A percentile compares a stretch with the other conserved stretches of the same genome.
Evolutionary conservation across 2,888 invertebrate genomes (phyloP).

Genomic region (Scaptomyza flava): DNA sequence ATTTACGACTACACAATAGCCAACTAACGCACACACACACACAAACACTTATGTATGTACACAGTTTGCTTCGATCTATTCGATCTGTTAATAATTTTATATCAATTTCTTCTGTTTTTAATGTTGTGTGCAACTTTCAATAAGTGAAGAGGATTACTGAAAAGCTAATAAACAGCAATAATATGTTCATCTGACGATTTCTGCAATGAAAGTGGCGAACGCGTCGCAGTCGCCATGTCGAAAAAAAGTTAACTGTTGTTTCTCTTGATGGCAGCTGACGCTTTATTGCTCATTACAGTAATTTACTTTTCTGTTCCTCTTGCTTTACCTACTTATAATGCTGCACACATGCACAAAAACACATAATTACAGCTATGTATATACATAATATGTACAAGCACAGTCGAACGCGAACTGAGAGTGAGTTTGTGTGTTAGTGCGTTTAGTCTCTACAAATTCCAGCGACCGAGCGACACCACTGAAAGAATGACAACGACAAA

Average conservation of each 20-base stretch:
- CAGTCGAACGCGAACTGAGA: slow-evolving; percentile 17
- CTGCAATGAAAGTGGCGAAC: slow-evolving; percentile 55
- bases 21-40: slow-evolving; percentile 22
- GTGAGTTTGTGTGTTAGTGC: slow-evolving; percentile 8
- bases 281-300: slow-evolving; percentile 67
- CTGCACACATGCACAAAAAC: slow-evolving; percentile 45
- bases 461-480: slow-evolving; percentile 52
- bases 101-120: slow-evolving; percentile 5
- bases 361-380: slow-evolving; percentile 17
- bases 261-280: slow-evolving; percentile 37
- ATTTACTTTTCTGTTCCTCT: slow-evolving; percentile 54
- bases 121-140: slow-evolving; percentile 39
- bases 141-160: slow-evolving; percentile 47
- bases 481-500: slow-evolving; percentile 50
- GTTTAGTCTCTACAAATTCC: slow-evolving; percentile 53
- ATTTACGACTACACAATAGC: slow-evolving; percentile 43
- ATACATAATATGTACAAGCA: slow-evolving; percentile 31
- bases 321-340: slow-evolving; percentile 69
- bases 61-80: slow-evolving; percentile 51
- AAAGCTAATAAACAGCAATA: slow-evolving; percentile 52
- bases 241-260: slow-evolving; percentile 66
- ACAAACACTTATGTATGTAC: slow-evolving; percentile 34
- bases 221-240: slow-evolving; percentile 50
- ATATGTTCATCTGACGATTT: slow-evolving; percentile 45
- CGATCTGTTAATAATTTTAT: slow-evolving; percentile 32